Percentiles rank a stretch among this genome's conserved stretches.
These are phyloP conservation scores for Callosobruchus maculatus DNA, from an alignment of 2,888 invertebrate genomes.

Conservation along the genomic window DNA sequence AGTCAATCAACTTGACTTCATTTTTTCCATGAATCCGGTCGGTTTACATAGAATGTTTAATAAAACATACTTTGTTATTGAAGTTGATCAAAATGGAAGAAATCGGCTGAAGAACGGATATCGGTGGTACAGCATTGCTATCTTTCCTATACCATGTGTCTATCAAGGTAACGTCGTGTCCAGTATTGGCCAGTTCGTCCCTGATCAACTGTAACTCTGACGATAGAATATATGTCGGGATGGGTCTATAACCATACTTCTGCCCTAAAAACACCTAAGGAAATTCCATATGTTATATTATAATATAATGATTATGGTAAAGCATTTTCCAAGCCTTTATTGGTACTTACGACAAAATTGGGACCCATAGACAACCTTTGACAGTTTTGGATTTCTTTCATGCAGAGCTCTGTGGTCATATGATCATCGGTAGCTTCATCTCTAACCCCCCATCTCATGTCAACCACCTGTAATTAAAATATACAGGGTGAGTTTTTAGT, in stretches of 20 bases:
- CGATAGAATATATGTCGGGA: conserved; percentile 91
- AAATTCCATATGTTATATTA: background rate
- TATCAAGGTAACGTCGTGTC: conserved; percentile 76
- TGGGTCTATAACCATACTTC: conserved; percentile 97
- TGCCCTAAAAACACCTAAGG: conserved; percentile 87
- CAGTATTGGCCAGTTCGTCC: conserved; percentile 79
- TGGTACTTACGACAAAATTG: conserved; percentile 78
- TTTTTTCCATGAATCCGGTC: no score
- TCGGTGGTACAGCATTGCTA: conserved; percentile 91
- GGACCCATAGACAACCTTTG: conserved; percentile 96
- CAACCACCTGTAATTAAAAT: conserved; percentile 75
- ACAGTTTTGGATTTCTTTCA: conserved; percentile 97
- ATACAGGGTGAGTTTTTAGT: no score
- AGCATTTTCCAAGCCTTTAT: background rate
- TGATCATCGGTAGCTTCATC: conserved; percentile 99
- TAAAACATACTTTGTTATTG: conserved; percentile 85
- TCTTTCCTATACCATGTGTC: conserved; percentile 97
- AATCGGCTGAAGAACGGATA: conserved; percentile 93
- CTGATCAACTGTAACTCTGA: conserved; percentile 85
- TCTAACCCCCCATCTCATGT: conserved; percentile 98
- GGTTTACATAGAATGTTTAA: no score
- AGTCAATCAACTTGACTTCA: no score
- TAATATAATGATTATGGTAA: background rate
- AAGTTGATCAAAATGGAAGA: conserved; percentile 96
- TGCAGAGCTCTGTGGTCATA: conserved; percentile 97